Percentiles rank a stretch among this genome's conserved stretches.
Conservation (phyloP, 2,888 invertebrate species). For the Drosophila birchii region DNA sequence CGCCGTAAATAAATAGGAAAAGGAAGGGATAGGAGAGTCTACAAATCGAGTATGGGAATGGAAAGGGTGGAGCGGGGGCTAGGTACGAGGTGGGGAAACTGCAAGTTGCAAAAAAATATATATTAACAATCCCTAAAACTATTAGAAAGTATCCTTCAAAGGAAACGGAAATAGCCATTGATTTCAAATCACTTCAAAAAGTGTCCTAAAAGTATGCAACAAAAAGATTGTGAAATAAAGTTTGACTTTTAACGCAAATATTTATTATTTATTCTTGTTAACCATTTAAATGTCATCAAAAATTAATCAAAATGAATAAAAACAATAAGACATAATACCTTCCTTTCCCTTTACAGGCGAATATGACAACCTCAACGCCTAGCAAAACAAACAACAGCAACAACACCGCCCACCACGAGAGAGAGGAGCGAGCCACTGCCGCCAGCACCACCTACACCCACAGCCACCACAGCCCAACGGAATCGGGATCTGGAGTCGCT, state of each 20-base stretch:
- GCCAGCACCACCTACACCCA: slow-evolving; percentile 11
- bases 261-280: not conserved
- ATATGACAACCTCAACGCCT: slow-evolving; percentile 74
- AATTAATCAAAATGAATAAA: not conserved
- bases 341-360: slow-evolving; percentile 16
- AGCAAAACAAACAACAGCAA: slow-evolving; percentile 54
- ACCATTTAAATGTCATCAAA: not conserved
- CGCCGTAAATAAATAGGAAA: slow-evolving; percentile 28
- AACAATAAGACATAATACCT: not conserved
- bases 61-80: not conserved
- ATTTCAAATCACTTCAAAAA: not conserved
- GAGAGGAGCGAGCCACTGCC: slow-evolving; percentile 27
- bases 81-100: slow-evolving; percentile 1
- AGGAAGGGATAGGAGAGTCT: slow-evolving; percentile 49
- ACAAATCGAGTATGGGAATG: slow-evolving; percentile 24
- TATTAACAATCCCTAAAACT: not conserved
- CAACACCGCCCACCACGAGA: slow-evolving; percentile 43
- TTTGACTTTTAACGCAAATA: not conserved
- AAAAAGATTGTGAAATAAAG: not conserved
- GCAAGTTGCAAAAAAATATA: not conserved
- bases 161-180: not conserved
- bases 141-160: not conserved
- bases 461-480: slow-evolving; percentile 21
- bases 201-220: not conserved
- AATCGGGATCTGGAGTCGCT: slow-evolving; percentile 25